phyloP scores from a whole-genome alignment of 2,113 vertebrate species.

The Solea solea region DNA sequence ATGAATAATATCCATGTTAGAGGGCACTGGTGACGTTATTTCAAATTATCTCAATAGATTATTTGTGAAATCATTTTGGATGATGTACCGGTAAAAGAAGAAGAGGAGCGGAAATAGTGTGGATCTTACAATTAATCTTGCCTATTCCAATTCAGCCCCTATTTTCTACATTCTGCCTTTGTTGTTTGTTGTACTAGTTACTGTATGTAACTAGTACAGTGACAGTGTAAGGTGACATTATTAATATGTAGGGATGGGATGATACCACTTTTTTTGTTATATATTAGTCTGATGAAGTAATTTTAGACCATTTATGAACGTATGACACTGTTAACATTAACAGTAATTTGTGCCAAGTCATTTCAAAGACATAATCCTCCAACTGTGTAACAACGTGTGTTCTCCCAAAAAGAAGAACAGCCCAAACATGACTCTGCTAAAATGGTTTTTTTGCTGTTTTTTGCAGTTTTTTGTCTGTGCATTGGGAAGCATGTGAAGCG shows the following conservation, averaged over 20 bases:
- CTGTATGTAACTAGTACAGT: slow-evolving; percentile 3
- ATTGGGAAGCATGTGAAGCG: no score
- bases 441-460: no score
- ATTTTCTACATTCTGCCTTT: background rate
- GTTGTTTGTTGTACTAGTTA: background rate
- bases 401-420: no score
- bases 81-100: background rate
- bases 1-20: slow-evolving; percentile 59
- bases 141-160: background rate
- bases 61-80: slow-evolving; percentile 8
- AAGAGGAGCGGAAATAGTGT: background rate
- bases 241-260: background rate
- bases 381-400: no score
- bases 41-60: slow-evolving; percentile 1
- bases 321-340: no score
- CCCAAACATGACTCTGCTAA: no score
- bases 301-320: no score
- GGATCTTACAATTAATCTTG: background rate
- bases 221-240: background rate
- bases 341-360: no score
- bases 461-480: no score
- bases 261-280: no score
- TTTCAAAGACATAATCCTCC: no score
- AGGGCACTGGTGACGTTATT: slow-evolving; percentile 45
- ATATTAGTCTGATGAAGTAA: no score